Percentiles rank a stretch among this genome's conserved stretches.
Conservation (phyloP, 2,113 vertebrate genomes). For the Elgaria multicarinata region DNA sequence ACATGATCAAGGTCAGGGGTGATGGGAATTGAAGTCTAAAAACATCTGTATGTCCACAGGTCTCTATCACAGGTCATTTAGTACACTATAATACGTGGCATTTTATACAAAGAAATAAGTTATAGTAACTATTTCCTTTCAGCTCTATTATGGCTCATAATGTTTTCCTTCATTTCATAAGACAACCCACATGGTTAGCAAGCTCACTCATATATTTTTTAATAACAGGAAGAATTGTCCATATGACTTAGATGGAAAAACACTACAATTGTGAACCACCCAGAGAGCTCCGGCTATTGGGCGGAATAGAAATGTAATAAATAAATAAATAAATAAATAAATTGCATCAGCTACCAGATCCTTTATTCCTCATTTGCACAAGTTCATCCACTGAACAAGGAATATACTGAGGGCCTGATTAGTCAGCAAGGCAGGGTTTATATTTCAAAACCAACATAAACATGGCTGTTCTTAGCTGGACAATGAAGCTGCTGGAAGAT, state of each 20-base stretch:
- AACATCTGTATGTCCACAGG: background rate
- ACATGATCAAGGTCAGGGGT: background rate
- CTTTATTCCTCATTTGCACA: background rate
- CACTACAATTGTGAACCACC: no score
- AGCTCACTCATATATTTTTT: conserved; percentile 20
- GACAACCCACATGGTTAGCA: conserved; percentile 7
- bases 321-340: no score
- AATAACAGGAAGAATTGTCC: conserved; percentile 37
- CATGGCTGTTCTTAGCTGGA: background rate
- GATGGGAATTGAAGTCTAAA: background rate
- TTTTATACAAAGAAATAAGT: background rate
- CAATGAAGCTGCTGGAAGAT: background rate
- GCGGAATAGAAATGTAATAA: no score
- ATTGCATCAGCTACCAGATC: conserved; percentile 14
- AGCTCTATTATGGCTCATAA: conserved; percentile 19
- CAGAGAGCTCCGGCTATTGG: no score
- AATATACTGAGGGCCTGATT: background rate
- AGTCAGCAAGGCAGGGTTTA: no score
- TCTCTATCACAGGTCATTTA: background rate
- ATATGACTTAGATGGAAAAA: conserved; percentile 7
- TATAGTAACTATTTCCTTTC: conserved; percentile 16
- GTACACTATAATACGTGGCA: background rate
- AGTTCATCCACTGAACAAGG: background rate
- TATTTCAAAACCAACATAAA: background rate
- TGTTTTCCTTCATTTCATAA: conserved; percentile 40